Base-by-base conservation (phyloP, 2,888 invertebrate genomes). In the Cinara cedri region DNA sequence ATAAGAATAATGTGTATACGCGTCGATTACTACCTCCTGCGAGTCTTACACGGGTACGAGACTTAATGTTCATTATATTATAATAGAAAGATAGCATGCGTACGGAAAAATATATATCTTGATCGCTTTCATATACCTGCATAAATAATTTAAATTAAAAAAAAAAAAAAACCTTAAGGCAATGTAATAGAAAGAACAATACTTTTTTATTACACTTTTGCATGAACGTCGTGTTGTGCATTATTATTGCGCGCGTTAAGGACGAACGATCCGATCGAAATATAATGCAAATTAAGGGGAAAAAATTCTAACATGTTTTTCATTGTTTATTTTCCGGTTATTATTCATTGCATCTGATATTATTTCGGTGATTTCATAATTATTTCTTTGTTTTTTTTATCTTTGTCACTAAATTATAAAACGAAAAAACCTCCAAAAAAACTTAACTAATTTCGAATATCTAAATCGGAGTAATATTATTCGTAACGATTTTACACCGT, bases 181-280 rank as follows among this genome's bases (percentile, higher is more conserved):
- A n/a, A 11, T 4, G n/a, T 13, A 60, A 72, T 72, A 16, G 24
- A 57, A 60, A 72, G 14, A 46, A 24, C 14, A 21, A 57, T 72
- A 57, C 57, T 57, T 57, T 44, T 72, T 72, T 44, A 46, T 72
- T 72, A n/a, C 24, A 60, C 19, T 60, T 49, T 60, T 60, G 60
- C 60, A 72, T 57, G 72, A 13, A 46, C n/a, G 26, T 26, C 8
- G 24, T n/a, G n/a, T n/a, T n/a, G n/a, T n/a, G n/a, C n/a, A n/a
- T 72, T 26, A 26, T 72, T 46, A 34, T 34, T 34, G 34, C 34
- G 34, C 34, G 34, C 44, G 24, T 49, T 60, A 3, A 26, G 16
- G 34, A 46, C 13, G 13, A 14, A 44, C 42, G 11, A 24, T 9
- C 9, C 16, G 8, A 70, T 71, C 44, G 55, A 16, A 44, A 44